Base-by-base conservation (phyloP, 2,113 vertebrate genomes). In the Xiphophorus couchianus region DNA sequence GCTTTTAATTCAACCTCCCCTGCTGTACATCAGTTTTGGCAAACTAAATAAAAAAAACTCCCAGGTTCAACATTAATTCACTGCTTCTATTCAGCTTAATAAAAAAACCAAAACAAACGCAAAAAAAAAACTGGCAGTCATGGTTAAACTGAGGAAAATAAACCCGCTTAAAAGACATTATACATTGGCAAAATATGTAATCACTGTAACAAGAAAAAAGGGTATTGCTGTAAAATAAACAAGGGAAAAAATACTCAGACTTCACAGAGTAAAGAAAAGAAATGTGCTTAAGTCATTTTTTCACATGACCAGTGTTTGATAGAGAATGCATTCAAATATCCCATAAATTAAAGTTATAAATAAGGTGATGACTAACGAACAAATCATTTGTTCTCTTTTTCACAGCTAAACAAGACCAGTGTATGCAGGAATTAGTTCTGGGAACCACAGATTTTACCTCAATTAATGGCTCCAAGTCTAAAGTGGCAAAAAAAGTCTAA, bases 271-370 rank as follows among this genome's bases (percentile, higher is more conserved):
- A 77, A 84, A 44, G 48, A 81, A 78, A 87, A 85, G 67, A 82
- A 78, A 89, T 77, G 84, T 89, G 85, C 85, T 88, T 54, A 27
- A 62, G 84, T 82, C 87, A 78, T 76, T 5, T 4, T 78, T 87
- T 90, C 67, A 89, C 81, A 87, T 76, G 84, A 88, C 89, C 73
- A 80, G 88, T 72, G 72, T 85, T 65, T 89, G 77, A 87, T 84
- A 88, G 73, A 84, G 66, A 80, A 73, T 83, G 81, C 74, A 71
- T 88, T 91, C 65, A 74, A 82, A 70, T 88, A 88, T 86, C 89
- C 85, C 86, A 93, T 93, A 93, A 93, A 92, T 93, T 92, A 92
- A 89, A 73, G 66, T 89, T 74, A 93, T 92, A 92, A 93, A 93
- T 92, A 93, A 92, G 72, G 68, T 86, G 61, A 91, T 86, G 88